Evolutionary conservation across 2,797 vertebrate species (phyloP).

Genomic region (Rhincodon typus): DNA sequence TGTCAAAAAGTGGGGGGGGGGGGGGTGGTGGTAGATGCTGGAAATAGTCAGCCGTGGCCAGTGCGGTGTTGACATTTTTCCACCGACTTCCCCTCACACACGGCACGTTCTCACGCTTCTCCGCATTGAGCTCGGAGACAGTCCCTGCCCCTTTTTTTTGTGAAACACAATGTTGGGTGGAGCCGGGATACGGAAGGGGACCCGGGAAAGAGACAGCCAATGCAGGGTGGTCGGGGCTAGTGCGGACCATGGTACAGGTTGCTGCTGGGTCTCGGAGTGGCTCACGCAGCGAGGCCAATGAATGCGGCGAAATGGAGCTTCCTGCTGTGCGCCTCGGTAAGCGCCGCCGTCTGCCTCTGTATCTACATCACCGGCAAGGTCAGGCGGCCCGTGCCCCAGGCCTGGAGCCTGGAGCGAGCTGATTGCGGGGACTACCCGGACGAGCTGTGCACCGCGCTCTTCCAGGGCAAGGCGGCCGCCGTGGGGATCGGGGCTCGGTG

Average conservation of each 20-base stretch:
- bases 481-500: not conserved
- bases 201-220: not conserved
- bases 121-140: not conserved
- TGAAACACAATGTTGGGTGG: not conserved
- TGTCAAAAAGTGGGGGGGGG: too few species aligned
- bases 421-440: not conserved
- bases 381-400: not conserved
- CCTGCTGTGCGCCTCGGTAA: not conserved
- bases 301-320: slow-evolving; percentile 11
- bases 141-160: not conserved
- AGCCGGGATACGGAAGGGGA: not conserved
- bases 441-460: slow-evolving; percentile 22
- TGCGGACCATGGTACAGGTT: too few species aligned
- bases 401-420: not conserved
- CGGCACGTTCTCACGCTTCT: not conserved
- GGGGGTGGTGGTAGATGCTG: too few species aligned
- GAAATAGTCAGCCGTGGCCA: too few species aligned
- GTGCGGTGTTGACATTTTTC: too few species aligned
- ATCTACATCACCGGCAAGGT: not conserved
- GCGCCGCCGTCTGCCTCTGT: not conserved
- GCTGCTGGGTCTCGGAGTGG: too few species aligned
- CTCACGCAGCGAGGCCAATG: not conserved
- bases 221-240: not conserved
- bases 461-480: not conserved
- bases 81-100: too few species aligned